Conservation (phyloP, 1,140 invertebrate species). For the Lerema accius region DNA sequence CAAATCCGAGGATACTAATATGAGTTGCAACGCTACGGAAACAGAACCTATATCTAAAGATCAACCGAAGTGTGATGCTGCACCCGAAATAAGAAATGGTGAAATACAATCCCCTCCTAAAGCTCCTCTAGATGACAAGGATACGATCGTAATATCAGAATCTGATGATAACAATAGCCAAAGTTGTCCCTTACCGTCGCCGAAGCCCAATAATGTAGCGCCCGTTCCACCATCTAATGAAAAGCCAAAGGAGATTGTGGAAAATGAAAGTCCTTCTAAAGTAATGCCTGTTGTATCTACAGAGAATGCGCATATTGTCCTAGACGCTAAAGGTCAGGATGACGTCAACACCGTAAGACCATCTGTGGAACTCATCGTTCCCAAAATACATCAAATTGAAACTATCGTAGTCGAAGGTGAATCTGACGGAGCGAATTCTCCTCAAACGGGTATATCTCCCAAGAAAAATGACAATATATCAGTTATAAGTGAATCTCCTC, state of each 20-base stretch:
- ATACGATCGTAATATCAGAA: conserved; percentile 81
- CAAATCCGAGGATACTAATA: conserved; percentile 43
- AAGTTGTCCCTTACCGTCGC: conserved; percentile 74
- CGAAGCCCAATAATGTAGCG: conserved; percentile 55
- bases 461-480: conserved; percentile 67
- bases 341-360: conserved; percentile 49
- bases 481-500: conserved; percentile 66
- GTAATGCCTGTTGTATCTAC: conserved; percentile 74
- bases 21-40: conserved; percentile 40
- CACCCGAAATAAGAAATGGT: conserved; percentile 54
- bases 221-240: conserved; percentile 53
- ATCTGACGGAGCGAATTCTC: conserved; percentile 61
- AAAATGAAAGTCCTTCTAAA: conserved; percentile 70
- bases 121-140: conserved; percentile 69
- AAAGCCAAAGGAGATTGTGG: conserved; percentile 57
- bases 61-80: conserved; percentile 43
- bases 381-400: conserved; percentile 68
- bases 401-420: conserved; percentile 73
- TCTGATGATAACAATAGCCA: conserved; percentile 81
- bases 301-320: conserved; percentile 73
- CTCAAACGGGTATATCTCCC: conserved; percentile 54
- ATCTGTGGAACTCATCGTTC: conserved; percentile 60
- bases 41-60: conserved; percentile 33
- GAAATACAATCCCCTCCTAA: conserved; percentile 61
- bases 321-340: conserved; percentile 67